Conservation (phyloP, 2,113 vertebrate species). For the Nesoenas mayeri region DNA sequence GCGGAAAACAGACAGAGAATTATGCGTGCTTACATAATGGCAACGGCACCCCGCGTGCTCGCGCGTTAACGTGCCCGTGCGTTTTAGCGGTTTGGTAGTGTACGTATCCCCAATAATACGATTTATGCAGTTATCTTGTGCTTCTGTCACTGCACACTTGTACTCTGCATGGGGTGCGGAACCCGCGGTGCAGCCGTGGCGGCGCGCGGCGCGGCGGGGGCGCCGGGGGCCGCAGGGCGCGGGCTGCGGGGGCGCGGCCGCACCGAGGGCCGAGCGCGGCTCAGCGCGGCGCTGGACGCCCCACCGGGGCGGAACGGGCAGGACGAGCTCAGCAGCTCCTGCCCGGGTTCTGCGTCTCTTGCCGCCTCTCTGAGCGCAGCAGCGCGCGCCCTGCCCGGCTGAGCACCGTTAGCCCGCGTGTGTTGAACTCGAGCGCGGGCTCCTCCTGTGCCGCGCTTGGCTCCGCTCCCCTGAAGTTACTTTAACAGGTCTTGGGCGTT, state of each 20-base stretch:
- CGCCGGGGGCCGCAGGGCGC: no score
- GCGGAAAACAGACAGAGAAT: conserved; percentile 66
- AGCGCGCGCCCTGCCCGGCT: background rate
- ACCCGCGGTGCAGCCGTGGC: fast-evolving
- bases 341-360: background rate
- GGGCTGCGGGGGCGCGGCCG: no score
- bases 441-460: no score
- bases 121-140: background rate
- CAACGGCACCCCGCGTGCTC: background rate
- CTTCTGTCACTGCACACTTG: background rate
- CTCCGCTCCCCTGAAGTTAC: background rate
- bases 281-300: fast-evolving
- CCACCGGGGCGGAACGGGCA: fast-evolving
- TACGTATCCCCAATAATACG: background rate
- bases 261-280: no score
- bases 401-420: conserved; percentile 3
- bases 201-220: background rate
- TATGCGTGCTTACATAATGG: conserved; percentile 23
- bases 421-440: background rate
- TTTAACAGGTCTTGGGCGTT: background rate
- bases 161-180: background rate
- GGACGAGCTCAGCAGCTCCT: no score
- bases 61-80: background rate
- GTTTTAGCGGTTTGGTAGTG: background rate
- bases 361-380: conserved; percentile 16